Conservation (phyloP, 2,113 vertebrate species). For the Semicossyphus pulcher region DNA sequence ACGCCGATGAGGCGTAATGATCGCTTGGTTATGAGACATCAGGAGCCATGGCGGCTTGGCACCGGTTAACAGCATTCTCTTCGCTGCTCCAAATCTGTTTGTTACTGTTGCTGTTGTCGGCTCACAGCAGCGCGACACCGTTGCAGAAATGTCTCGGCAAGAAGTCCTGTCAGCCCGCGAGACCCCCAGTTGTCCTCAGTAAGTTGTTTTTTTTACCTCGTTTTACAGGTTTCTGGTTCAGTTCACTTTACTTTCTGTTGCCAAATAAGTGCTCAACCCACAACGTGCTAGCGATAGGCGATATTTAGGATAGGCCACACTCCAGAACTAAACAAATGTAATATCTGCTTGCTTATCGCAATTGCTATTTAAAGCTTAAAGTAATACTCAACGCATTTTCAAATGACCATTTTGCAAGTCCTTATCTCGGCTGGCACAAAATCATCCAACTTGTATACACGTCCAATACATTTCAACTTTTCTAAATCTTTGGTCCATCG, state of each 20-base stretch:
- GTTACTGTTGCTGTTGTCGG: slow-evolving; percentile 62
- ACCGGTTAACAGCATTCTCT: slow-evolving; percentile 46
- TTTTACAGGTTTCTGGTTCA: neutral
- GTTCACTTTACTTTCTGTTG: neutral
- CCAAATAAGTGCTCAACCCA: neutral
- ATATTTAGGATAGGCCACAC: too few species aligned
- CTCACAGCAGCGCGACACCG: slow-evolving; percentile 51
- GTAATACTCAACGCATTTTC: too few species aligned
- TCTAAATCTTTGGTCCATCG: too few species aligned
- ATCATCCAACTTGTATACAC: too few species aligned
- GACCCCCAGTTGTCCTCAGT: slow-evolving; percentile 85
- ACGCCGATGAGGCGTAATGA: neutral
- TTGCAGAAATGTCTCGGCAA: slow-evolving; percentile 53
- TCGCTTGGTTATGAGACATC: slow-evolving; percentile 62
- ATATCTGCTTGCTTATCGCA: too few species aligned
- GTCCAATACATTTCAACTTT: too few species aligned
- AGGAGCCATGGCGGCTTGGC: slow-evolving; percentile 72
- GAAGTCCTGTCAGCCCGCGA: slow-evolving; percentile 35
- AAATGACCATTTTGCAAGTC: too few species aligned
- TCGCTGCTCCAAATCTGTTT: slow-evolving; percentile 57
- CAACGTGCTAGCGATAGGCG: too few species aligned
- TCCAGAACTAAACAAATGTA: too few species aligned
- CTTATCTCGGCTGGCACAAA: too few species aligned
- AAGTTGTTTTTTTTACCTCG: slow-evolving; percentile 59
- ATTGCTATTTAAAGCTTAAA: too few species aligned